A percentile compares a stretch with the other conserved stretches of the same genome.
These are phyloP conservation scores for Platysteira castanea DNA, from an alignment of 2,113 vertebrate species.

Conservation along the genomic window DNA sequence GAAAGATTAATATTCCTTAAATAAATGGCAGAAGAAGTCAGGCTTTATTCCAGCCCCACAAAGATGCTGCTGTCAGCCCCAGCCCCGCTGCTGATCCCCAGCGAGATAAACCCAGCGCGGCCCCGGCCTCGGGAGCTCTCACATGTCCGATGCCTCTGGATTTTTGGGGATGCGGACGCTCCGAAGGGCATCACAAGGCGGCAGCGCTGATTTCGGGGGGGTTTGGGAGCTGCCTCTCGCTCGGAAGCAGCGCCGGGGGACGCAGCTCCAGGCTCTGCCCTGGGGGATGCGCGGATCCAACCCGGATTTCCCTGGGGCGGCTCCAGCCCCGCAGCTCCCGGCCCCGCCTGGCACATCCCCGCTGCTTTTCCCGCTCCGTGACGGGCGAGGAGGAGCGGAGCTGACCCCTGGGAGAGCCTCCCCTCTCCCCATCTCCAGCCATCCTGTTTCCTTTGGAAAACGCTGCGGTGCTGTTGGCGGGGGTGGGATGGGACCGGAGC, in stretches of 20 bases:
- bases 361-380: fast-evolving
- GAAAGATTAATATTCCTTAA: conserved; percentile 63
- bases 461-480: fast-evolving
- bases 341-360: background rate
- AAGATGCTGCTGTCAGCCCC: background rate
- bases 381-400: background rate
- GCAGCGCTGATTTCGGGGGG: fast-evolving
- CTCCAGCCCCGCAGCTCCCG: background rate
- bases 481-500: fast-evolving
- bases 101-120: background rate
- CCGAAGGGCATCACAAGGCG: background rate
- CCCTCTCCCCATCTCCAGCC: background rate
- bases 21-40: conserved; percentile 51
- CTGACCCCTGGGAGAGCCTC: background rate
- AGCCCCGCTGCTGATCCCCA: background rate
- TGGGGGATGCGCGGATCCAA: background rate
- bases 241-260: background rate
- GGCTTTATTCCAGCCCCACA: background rate
- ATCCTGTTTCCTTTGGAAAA: background rate
- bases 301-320: background rate
- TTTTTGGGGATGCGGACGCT: background rate
- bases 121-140: background rate
- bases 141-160: background rate
- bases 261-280: background rate
- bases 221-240: background rate